A percentile compares a stretch with the other conserved stretches of the same genome.
Conservation (phyloP, 2,888 invertebrate species). For the Apocheima hispidaria region DNA sequence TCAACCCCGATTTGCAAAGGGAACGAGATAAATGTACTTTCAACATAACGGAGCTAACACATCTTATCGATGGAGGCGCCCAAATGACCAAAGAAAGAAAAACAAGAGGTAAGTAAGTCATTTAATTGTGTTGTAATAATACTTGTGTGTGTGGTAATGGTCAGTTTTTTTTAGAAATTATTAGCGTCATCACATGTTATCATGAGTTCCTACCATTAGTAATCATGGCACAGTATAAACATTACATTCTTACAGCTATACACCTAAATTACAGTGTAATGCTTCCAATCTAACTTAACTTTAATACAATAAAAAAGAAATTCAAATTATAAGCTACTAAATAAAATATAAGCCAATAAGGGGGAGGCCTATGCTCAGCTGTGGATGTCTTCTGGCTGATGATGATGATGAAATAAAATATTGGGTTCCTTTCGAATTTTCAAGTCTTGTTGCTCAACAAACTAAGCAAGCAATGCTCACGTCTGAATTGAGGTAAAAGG, state of each 20-base stretch:
- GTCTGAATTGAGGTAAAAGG: conserved; percentile 29
- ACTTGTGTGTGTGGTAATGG: not conserved
- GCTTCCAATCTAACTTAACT: not conserved
- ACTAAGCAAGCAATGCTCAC: conserved; percentile 12
- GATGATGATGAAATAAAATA: too few species aligned
- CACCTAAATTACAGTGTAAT: not conserved
- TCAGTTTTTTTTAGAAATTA: conserved; percentile 1
- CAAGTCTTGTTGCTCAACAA: not conserved
- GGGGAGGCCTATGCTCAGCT: too few species aligned
- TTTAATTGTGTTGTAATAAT: not conserved
- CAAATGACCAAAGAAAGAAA: conserved; percentile 90
- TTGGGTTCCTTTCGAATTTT: not conserved
- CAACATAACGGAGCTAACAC: conserved; percentile 90
- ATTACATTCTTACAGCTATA: not conserved
- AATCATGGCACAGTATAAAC: not conserved
- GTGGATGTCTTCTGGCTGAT: too few species aligned
- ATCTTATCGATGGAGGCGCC: conserved; percentile 91
- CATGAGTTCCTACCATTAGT: not conserved
- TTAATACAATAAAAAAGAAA: too few species aligned
- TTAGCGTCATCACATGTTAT: not conserved
- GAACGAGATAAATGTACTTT: conserved; percentile 93
- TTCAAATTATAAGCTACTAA: too few species aligned
- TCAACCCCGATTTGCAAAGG: conserved; percentile 90
- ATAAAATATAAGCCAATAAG: too few species aligned
- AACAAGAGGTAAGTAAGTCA: conserved; percentile 67